Evolutionary conservation across 2,797 vertebrate species (phyloP), one percentile per base, ranked within the genome.

Genomic region (Sternarchorhynchus goeldii): DNA sequence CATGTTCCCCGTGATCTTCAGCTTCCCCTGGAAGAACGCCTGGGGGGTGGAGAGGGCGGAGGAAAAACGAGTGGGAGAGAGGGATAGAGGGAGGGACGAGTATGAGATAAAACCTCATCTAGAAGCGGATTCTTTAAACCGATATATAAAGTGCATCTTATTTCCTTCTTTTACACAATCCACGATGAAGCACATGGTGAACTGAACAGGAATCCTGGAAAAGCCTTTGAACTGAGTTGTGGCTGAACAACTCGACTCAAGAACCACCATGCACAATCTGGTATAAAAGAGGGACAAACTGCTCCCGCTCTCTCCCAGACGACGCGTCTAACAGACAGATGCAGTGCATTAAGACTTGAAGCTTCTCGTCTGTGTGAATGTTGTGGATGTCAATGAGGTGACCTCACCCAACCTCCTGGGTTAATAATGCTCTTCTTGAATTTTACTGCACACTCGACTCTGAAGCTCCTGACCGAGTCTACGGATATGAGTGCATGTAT

Each of bases 11-110:
- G 93, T 92, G 86, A 97, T 88, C 93, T 98, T 98, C 94, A 97
- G 85, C 88, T 97, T 99, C 34, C 96, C 96, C 93, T 98, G 95
- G 91, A 98, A 97, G 87, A 97, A 98, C 0, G 96, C 96, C 96
- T 97, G 90, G 55, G 29, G 34, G 25, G 25, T 25, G 78, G 83
- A n/a, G 58, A 84, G 21, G 83, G n/a, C 63, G n/a, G 6, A 12
- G 39, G 53, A 58, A 5, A 29, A 31, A 34, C 58, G 18, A 59
- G 6, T 34, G 12, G 20, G 53, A 39, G 70, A 12, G 16, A 0
- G 17, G 8, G 58, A 45, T 0, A 36, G 6, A 36, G 4, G 34
- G 34, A 36, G 34, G 6, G 45, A 12, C 14, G 45, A 50, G 14
- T n/a, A 29, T 65, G n/a, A 55, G 14, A 21, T 2, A 2, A 36